Evolutionary conservation across 2,797 vertebrate species (phyloP), one percentile per base, ranked within the genome.

Genomic region (Australoheros facetus): DNA sequence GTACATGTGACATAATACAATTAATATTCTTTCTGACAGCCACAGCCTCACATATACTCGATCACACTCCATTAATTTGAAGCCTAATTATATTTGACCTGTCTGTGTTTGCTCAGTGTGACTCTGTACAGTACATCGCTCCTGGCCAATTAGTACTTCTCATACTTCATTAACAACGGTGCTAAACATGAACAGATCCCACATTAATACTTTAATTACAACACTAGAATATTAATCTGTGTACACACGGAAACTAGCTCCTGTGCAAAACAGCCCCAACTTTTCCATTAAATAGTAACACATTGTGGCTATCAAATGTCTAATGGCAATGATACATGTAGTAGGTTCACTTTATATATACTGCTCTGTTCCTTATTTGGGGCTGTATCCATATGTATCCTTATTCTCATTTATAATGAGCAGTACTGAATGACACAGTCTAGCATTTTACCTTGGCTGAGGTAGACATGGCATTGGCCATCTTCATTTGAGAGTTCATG

Each of bases 401-500:
- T 14, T 10, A 39, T 3, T 70, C 56, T 37, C 7, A 37, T 69
- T 51, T 12, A 32, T 30, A 69, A 69, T 13, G 1, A 28, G 16
- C 42, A 51, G 62, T 12, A 69, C 16, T 51, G 62, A 69, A 30
- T n/a, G 3, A 54, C 34, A 30, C 30, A 13, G 7, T 34, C 0
- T 5, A 21, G 53, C 32, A 37, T 73, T 92, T 95, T 94, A 99
- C 98, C 95, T 99, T 99, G 71, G 98, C 97, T 57, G 98, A 97
- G 57, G 97, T 94, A 84, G 98, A 97, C 98, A 99, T 99, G 70
- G 98, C 98, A 64, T 97, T 96, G 0, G 98, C 98, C 98, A 99
- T 99, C 95, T 99, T 99, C 97, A 99, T 98, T 91, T 99, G 98
- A 32, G 98, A 99, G 93, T 98, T 99, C 98, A 99, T 99, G 89